A percentile compares a stretch with the other conserved stretches of the same genome.
Evolutionary conservation across 2,797 vertebrate genomes (phyloP).

Genomic region (Monodelphis domestica): DNA sequence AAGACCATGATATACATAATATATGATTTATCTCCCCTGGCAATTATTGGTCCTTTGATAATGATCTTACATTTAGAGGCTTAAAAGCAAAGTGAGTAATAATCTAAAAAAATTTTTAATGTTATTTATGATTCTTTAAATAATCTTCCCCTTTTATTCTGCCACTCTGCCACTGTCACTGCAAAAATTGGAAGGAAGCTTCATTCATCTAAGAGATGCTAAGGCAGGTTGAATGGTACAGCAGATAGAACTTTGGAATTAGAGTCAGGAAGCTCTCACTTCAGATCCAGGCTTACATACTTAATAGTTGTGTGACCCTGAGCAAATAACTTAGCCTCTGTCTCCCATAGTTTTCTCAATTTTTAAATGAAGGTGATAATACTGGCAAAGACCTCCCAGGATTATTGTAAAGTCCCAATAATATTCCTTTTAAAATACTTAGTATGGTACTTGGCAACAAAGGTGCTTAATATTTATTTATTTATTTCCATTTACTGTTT

Average conservation of each 20-base stretch:
- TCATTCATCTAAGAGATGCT: neutral
- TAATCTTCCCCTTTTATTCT: neutral
- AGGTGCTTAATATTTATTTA: neutral
- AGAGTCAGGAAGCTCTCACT: neutral
- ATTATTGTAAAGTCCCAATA: neutral
- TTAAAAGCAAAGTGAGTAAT: neutral
- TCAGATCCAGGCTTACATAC: neutral
- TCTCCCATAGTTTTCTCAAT: neutral
- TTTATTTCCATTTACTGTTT: neutral
- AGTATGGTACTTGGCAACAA: neutral
- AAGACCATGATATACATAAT: neutral
- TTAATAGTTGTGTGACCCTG: neutral
- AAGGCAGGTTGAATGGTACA: neutral
- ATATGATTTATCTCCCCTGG: neutral
- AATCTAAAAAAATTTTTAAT: neutral
- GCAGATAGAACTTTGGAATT: neutral
- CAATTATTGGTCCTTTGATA: neutral
- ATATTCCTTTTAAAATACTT: too few species aligned
- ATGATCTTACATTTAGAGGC: neutral
- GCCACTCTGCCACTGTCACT: neutral
- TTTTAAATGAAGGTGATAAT: neutral
- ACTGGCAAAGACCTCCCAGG: neutral
- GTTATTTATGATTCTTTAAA: neutral
- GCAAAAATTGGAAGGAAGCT: neutral
- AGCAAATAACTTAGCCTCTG: neutral